These are phyloP conservation scores for Montipora capitata DNA, from an alignment of 92 coral and sea anemone species.

Conservation along the genomic window DNA sequence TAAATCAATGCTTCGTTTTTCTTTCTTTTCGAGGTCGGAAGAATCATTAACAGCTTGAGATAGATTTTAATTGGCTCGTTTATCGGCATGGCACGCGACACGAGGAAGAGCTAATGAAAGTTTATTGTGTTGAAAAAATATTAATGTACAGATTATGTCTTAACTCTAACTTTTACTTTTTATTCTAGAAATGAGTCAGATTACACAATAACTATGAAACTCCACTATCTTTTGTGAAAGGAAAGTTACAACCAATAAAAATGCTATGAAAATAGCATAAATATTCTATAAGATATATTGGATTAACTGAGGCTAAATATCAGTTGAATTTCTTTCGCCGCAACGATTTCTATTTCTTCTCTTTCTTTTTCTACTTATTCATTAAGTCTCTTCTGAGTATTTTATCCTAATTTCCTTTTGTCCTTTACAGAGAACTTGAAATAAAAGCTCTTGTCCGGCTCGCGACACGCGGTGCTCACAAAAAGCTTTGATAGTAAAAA, in stretches of 20 bases:
- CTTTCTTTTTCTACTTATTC: constrained; percentile 5
- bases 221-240: not conserved
- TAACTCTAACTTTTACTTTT: not conserved
- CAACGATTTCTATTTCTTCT: too few species aligned
- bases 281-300: too few species aligned
- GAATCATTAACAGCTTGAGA: constrained; percentile 37
- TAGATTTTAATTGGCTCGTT: constrained; percentile 26
- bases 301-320: too few species aligned
- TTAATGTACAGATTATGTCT: not conserved
- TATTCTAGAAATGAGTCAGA: not conserved
- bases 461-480: constrained; percentile 43
- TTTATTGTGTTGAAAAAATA: constrained; percentile 1
- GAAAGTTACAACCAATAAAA: not conserved
- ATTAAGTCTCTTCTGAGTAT: not conserved
- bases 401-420: constrained; percentile 17
- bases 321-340: too few species aligned
- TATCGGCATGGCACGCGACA: constrained; percentile 43
- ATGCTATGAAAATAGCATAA: too few species aligned
- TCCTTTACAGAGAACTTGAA: not conserved
- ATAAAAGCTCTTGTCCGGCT: constrained; percentile 21
- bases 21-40: not conserved
- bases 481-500: not conserved
- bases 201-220: not conserved
- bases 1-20: not conserved
- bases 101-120: constrained; percentile 21